Evolutionary conservation across 2,113 vertebrate species (phyloP), one percentile per base, ranked within the genome.

Genomic region (Trogon melanurus): DNA sequence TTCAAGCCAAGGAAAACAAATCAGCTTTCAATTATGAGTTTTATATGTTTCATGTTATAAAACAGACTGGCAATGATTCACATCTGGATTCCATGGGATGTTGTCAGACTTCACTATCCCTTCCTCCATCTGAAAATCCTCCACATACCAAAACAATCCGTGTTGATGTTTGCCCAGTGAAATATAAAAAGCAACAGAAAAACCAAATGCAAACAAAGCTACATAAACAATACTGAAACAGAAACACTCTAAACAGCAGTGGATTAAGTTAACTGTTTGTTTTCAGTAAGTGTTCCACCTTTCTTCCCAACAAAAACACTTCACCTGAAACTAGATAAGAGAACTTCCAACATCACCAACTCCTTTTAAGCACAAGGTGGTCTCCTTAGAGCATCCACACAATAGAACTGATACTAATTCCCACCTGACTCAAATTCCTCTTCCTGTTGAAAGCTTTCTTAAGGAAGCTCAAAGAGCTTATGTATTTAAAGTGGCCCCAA

Each of bases 171-270:
- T 88, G 86, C 44, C 26, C 26, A 74, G 60, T 45, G 44, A 91
- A 91, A 71, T 78, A 79, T 44, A 92, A 94, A 94, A 90, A 92
- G 57, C 44, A 83, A 78, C 48, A 94, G n/a, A 66, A 91, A 95
- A 95, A 30, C 1, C 30, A 82, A 92, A 94, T 34, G 62, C 51
- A 95, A 93, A 72, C 16, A 36, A 57, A 85, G 44, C 27, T 69
- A 51, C 29, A 62, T 34, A 67, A 88, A 34, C 36, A 60, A 48
- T 29, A 65, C 30, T 62, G 47, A 88, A 92, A 92, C 50, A 71
- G 20, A 72, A 94, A 81, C 19, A 60, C 18, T 79, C 23, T 41
- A 51, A 91, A 44, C 10, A 80, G 56, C 23, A 84, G 84, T 9
- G 34, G 38, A 67, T 86, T 45, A 69, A 65, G 29, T 82, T 87